Base-by-base conservation (phyloP, 2,888 invertebrate species). In the Acronicta alni region DNA sequence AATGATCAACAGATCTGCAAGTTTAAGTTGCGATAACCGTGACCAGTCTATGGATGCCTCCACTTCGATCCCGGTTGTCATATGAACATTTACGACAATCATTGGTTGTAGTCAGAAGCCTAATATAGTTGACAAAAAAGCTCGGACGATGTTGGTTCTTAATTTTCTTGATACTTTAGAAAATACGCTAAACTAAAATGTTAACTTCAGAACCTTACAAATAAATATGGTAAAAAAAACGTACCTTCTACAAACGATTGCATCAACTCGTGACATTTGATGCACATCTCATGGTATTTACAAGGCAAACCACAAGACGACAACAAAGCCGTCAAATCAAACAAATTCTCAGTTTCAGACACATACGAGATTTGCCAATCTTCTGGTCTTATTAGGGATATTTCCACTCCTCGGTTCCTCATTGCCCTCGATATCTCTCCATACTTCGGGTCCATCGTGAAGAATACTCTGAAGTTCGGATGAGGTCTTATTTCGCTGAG, bases 401-500 rank as follows among this genome's bases (percentile, higher is more conserved):
- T 97, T 94, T 99, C 99, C 0, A 99, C 96, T 3, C 99, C 99
- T 81, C 99, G 95, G 89, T 99, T 99, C 62, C 99, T 95, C 99
- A 99, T 99, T 0, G 99, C 99, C 76, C 98, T 96, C 0, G 99
- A 99, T 70, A 99, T 97, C 89, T 99, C 99, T 0, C 99, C 99
- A 89, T 98, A 97, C 81, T 96, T 97, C 0, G 99, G 98, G 90
- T 99, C 98, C 96, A 99, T 98, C 0, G 99, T 97, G 63, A 99
- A 96, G 84, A 99, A 98, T 38, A 99, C 95, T 71, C 99, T 96
- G 87, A 99, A 99, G 84, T 99, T 96, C 10, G 96, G 95, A 87
- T 99, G 98, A 1, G 99, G 99, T 77, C 89, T 95, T 17, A 99
- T 96, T 64, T 96, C 95, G 45, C 97, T 97, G 53, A 96, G 89